A percentile compares a stretch with the other conserved stretches of the same genome.
Evolutionary conservation across 2,797 vertebrate species (phyloP).

Genomic region (Catharus ustulatus): DNA sequence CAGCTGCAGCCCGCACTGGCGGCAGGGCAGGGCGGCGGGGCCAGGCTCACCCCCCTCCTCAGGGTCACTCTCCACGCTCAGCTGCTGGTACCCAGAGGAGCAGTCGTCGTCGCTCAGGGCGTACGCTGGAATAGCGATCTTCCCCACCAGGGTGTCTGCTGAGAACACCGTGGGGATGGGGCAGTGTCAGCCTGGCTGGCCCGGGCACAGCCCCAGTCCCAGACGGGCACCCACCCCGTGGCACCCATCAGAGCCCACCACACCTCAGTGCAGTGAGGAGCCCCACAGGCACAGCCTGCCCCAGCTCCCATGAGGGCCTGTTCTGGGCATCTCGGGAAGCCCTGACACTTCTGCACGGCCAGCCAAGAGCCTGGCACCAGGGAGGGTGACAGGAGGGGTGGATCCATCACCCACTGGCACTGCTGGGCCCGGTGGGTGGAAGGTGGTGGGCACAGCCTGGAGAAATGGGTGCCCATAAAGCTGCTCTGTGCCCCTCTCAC

Average conservation of each 20-base stretch:
- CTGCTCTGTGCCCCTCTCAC: fast-evolving
- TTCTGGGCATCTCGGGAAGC: fast-evolving
- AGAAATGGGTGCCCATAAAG: background rate
- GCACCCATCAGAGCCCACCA: background rate
- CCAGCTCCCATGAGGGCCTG: background rate
- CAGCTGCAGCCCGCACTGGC: conserved; percentile 83
- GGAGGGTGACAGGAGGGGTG: fast-evolving
- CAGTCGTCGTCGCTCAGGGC: conserved; percentile 89
- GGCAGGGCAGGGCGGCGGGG: conserved; percentile 81
- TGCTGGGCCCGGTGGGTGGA: background rate
- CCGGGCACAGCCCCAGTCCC: background rate
- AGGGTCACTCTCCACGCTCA: conserved; percentile 88
- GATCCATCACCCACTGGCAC: fast-evolving
- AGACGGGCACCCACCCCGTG: background rate
- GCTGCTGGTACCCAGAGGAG: conserved; percentile 83
- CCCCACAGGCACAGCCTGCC: background rate
- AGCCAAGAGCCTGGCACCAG: background rate
- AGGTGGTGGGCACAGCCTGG: background rate
- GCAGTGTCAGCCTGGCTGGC: background rate
- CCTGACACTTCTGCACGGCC: background rate
- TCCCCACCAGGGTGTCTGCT: conserved; percentile 86
- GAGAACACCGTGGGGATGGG: conserved; percentile 37
- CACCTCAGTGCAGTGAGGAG: fast-evolving
- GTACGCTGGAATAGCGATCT: conserved; percentile 86
- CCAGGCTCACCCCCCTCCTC: conserved; percentile 82